Percentiles rank a stretch among this genome's conserved stretches.
Conservation (phyloP, 2,888 invertebrate species). For the Drosophila limbata region DNA sequence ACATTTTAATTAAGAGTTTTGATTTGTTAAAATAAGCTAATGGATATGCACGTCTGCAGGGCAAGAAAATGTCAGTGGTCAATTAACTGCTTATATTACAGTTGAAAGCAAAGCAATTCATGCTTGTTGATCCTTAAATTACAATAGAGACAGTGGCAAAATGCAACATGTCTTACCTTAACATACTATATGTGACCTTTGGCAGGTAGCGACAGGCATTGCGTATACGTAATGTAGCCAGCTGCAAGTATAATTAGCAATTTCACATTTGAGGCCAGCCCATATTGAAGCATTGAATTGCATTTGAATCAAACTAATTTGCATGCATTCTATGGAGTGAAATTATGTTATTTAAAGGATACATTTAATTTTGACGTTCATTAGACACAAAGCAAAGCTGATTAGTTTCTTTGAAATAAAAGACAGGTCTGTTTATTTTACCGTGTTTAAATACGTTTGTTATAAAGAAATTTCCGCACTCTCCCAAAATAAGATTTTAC, state of each 20-base stretch:
- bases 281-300: conserved; percentile 2
- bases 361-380: not conserved
- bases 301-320: not conserved
- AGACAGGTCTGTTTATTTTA: not conserved
- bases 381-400: not conserved
- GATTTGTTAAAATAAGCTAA: not conserved
- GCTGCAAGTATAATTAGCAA: conserved; percentile 23
- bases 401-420: not conserved
- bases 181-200: conserved; percentile 9
- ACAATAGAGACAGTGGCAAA: conserved; percentile 2
- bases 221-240: conserved; percentile 24
- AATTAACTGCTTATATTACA: not conserved
- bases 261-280: not conserved
- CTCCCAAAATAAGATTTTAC: conserved; percentile 22
- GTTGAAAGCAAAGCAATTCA: too few species aligned
- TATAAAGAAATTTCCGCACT: not conserved
- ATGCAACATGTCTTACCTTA: not conserved
- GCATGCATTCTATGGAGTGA: not conserved
- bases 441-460: not conserved
- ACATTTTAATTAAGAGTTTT: not conserved
- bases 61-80: not conserved
- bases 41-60: not conserved
- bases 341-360: not conserved
- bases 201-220: not conserved
- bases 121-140: not conserved